phyloP scores from a whole-genome alignment of 2,797 vertebrate genomes.

The Cossypha dichroa region DNA sequence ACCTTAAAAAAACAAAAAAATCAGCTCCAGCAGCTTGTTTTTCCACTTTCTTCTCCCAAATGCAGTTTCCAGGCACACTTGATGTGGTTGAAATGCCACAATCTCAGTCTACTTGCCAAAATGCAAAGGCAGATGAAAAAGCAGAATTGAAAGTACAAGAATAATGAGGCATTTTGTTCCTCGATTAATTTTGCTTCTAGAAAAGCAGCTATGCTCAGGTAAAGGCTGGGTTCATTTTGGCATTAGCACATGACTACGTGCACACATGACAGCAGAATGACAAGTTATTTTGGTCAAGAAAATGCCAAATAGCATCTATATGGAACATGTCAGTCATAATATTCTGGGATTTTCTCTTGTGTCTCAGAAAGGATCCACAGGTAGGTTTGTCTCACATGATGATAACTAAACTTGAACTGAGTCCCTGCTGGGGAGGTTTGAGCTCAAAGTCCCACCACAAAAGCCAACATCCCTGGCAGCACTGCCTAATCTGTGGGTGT shows the following conservation, averaged over 20 bases:
- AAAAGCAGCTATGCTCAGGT: neutral
- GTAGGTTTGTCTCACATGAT: accelerated
- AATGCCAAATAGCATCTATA: neutral
- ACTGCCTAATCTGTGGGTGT: too few relatives aligned
- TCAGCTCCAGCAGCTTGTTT: neutral
- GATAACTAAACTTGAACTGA: neutral
- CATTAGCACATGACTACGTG: neutral
- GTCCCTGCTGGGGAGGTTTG: accelerated
- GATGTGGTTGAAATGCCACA: neutral
- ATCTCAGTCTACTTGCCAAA: neutral
- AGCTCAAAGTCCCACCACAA: neutral
- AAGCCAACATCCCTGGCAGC: accelerated
- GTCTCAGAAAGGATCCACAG: neutral
- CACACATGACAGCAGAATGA: neutral
- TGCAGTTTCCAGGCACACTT: neutral
- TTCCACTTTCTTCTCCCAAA: neutral
- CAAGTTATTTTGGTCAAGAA: neutral
- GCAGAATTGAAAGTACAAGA: neutral
- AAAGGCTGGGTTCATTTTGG: neutral
- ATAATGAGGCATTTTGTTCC: neutral
- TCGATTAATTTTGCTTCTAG: accelerated
- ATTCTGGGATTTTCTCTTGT: neutral
- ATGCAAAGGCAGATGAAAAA: neutral
- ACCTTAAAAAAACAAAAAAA: neutral
- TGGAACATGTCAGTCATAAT: neutral